Percentiles rank a stretch among this genome's conserved stretches.
phyloP scores from a whole-genome alignment of 2,113 vertebrate species.

The Bufo gargarizans region DNA sequence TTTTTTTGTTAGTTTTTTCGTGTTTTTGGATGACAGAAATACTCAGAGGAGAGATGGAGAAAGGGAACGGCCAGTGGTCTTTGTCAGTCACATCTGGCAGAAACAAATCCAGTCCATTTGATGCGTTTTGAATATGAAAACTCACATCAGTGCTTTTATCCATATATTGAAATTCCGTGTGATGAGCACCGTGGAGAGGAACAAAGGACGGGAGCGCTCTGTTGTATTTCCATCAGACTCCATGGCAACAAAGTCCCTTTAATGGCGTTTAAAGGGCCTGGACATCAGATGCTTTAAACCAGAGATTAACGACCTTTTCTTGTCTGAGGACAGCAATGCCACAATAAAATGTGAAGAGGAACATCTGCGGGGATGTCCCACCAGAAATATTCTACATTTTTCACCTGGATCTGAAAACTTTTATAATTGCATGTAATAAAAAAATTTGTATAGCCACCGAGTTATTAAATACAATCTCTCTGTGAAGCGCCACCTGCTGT shows the following conservation, averaged over 20 bases:
- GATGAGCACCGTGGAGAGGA: constrained; percentile 26
- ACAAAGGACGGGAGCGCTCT: constrained; percentile 11
- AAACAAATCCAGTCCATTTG: constrained; percentile 8
- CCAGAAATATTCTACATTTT: no score
- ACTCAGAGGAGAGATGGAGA: constrained; percentile 7
- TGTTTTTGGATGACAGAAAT: not conserved
- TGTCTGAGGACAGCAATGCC: no score
- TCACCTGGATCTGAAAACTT: no score
- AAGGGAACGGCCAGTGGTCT: constrained; percentile 12
- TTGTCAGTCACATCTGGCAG: constrained; percentile 28
- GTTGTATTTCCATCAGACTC: constrained; percentile 4
- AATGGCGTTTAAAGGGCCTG: constrained; percentile 6
- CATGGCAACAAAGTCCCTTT: constrained; percentile 34
- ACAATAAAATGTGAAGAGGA: no score
- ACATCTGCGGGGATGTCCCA: no score
- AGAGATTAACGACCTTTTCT: no score
- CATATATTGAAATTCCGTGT: constrained; percentile 20
- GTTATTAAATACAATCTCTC: no score
- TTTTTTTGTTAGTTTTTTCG: not conserved
- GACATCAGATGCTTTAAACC: no score
- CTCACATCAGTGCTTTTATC: constrained; percentile 8
- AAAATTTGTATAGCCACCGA: no score
- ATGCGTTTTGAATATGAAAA: constrained; percentile 13
- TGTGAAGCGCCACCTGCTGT: no score
- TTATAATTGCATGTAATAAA: no score